phyloP scores from a whole-genome alignment of 1,140 invertebrate species.

The Orius insidiosus region DNA sequence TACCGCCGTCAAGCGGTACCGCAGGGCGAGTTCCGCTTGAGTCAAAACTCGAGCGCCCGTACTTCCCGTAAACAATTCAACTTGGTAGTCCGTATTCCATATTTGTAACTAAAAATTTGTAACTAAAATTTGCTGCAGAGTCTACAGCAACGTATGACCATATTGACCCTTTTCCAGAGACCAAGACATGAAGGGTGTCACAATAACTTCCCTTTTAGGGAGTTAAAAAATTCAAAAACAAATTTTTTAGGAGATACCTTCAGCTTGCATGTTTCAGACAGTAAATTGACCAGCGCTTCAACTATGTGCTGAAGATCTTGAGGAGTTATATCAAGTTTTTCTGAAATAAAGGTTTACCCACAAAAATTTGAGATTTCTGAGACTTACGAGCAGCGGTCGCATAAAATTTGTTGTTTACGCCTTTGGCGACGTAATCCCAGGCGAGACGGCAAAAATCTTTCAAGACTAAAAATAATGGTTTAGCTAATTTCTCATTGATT shows the following conservation, averaged over 20 bases:
- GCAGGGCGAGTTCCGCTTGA: background rate
- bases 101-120: too few relatives aligned
- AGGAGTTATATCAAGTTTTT: slow-evolving; percentile 17
- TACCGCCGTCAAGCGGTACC: too few relatives aligned
- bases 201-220: too few relatives aligned
- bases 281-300: slow-evolving; percentile 15
- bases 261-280: slow-evolving; percentile 16
- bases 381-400: slow-evolving; percentile 13
- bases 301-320: slow-evolving; percentile 15
- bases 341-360: slow-evolving; percentile 12
- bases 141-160: too few relatives aligned
- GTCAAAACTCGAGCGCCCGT: too few relatives aligned
- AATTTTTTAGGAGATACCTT: slow-evolving; percentile 3
- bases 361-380: background rate
- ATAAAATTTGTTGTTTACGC: slow-evolving; percentile 16
- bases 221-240: too few relatives aligned
- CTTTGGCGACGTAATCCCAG: slow-evolving; percentile 15
- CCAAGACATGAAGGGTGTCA: too few relatives aligned
- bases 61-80: too few relatives aligned
- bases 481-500: background rate
- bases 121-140: too few relatives aligned
- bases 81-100: too few relatives aligned
- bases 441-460: slow-evolving; percentile 17
- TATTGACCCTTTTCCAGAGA: too few relatives aligned
- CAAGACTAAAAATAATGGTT: slow-evolving; percentile 12